These are phyloP conservation scores for Diplazon laetatorius DNA, from an alignment of 2,888 invertebrate species.

Conservation along the genomic window DNA sequence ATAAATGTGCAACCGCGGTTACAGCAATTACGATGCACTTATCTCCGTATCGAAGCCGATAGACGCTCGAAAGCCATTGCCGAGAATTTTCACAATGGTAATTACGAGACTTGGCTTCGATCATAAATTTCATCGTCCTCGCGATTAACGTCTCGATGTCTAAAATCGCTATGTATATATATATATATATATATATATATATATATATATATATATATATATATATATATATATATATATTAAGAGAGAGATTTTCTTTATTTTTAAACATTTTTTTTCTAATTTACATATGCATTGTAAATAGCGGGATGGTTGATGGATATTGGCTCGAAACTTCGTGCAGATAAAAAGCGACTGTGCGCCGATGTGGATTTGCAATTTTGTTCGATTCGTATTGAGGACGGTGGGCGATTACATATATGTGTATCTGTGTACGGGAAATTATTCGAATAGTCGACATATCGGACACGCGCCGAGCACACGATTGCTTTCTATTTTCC, in stretches of 20 bases:
- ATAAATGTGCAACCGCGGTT: slow-evolving; percentile 71
- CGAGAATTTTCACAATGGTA: slow-evolving; percentile 77
- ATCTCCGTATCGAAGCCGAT: slow-evolving; percentile 67
- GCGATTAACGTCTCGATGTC: slow-evolving; percentile 36
- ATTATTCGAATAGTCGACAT: slow-evolving; percentile 43
- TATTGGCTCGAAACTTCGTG: slow-evolving; percentile 47
- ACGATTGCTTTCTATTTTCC: slow-evolving; percentile 59
- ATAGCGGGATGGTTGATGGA: slow-evolving; percentile 38
- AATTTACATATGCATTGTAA: slow-evolving; percentile 24
- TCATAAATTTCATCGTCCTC: slow-evolving; percentile 73
- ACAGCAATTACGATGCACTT: slow-evolving; percentile 76
- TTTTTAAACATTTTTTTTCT: not conserved
- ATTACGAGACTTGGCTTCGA: slow-evolving; percentile 74
- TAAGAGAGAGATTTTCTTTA: too few species aligned
- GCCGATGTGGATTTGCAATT: slow-evolving; percentile 1
- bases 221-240: too few species aligned
- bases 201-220: too few species aligned
- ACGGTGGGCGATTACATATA: slow-evolving; percentile 4
- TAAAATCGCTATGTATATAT: slow-evolving; percentile 44
- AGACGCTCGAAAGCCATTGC: slow-evolving; percentile 35
- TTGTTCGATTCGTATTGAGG: slow-evolving; percentile 31
- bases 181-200: too few species aligned
- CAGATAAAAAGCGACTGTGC: slow-evolving; percentile 24
- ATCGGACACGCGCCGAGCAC: slow-evolving; percentile 49
- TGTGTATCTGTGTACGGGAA: slow-evolving; percentile 12